These are phyloP conservation scores for Rhyacophila evoluta DNA, from an alignment of 2,888 invertebrate genomes.

Conservation along the genomic window DNA sequence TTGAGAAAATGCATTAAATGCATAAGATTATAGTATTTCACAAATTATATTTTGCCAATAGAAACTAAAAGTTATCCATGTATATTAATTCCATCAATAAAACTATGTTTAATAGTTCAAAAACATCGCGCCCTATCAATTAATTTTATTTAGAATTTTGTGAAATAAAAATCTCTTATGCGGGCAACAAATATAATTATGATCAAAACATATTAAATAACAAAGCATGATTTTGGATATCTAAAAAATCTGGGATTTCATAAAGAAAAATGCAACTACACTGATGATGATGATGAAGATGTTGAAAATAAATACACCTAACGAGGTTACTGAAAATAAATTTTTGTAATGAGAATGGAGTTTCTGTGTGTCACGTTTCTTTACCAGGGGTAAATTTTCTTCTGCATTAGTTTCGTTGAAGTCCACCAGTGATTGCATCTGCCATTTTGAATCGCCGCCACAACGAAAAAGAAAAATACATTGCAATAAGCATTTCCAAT, in stretches of 20 bases:
- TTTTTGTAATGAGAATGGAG: constrained; percentile 25
- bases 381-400: constrained; percentile 94
- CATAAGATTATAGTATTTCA: too few relatives aligned
- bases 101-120: too few relatives aligned
- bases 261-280: constrained; percentile 28
- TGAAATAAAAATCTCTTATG: background rate
- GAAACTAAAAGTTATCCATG: too few relatives aligned
- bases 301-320: constrained; percentile 36
- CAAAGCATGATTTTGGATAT: constrained; percentile 15
- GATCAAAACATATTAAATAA: background rate
- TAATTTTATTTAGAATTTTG: background rate
- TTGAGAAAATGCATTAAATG: too few relatives aligned
- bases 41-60: too few relatives aligned
- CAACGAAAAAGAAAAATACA: constrained; percentile 57
- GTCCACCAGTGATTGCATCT: constrained; percentile 90
- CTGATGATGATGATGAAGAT: constrained; percentile 45
- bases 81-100: too few relatives aligned
- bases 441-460: constrained; percentile 67
- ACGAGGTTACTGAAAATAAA: constrained; percentile 34
- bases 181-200: background rate
- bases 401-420: constrained; percentile 89
- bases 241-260: background rate
- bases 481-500: constrained; percentile 34
- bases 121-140: too few relatives aligned
- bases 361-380: constrained; percentile 57